phyloP scores from a whole-genome alignment of 2,888 invertebrate genomes.

The Phyllotreta striolata region DNA sequence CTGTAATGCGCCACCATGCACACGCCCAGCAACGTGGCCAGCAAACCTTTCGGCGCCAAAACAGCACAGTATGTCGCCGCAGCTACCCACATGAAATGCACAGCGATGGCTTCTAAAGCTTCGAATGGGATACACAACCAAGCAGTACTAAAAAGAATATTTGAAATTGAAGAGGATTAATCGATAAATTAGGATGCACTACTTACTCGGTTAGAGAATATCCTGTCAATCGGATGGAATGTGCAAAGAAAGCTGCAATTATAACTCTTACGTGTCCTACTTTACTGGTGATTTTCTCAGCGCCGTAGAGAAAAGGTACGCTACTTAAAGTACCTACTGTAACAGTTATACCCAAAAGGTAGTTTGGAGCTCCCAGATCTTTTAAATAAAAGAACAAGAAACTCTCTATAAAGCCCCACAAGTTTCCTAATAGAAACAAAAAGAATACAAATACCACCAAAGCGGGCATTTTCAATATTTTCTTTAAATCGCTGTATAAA shows the following conservation, averaged over 20 bases:
- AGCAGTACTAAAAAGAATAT: conserved; percentile 72
- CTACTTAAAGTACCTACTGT: conserved; percentile 86
- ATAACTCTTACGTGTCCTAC: conserved; percentile 86
- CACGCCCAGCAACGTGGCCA: conserved; percentile 87
- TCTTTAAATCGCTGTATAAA: conserved; percentile 76
- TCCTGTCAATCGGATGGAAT: conserved; percentile 81
- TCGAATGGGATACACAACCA: conserved; percentile 92
- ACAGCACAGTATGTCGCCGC: conserved; percentile 88
- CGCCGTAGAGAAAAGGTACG: conserved; percentile 84
- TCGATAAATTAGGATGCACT: conserved; percentile 4
- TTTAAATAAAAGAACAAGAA: conserved; percentile 86
- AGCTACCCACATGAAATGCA: conserved; percentile 90
- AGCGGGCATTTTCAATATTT: conserved; percentile 79
- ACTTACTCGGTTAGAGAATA: conserved; percentile 87
- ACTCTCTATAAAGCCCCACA: conserved; percentile 90
- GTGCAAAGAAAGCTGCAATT: conserved; percentile 84
- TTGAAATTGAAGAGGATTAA: conserved; percentile 9
- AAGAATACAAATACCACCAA: conserved; percentile 83
- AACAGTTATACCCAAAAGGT: conserved; percentile 82
- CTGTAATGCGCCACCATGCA: conserved; percentile 90
- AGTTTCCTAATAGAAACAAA: conserved; percentile 82
- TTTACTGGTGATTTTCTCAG: conserved; percentile 81
- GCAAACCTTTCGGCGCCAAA: conserved; percentile 81
- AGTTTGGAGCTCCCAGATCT: conserved; percentile 84
- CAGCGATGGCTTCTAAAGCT: conserved; percentile 84